Evolutionary conservation across 2,113 vertebrate genomes (phyloP), one percentile per base, ranked within the genome.

Genomic region (Corythaixoides concolor): DNA sequence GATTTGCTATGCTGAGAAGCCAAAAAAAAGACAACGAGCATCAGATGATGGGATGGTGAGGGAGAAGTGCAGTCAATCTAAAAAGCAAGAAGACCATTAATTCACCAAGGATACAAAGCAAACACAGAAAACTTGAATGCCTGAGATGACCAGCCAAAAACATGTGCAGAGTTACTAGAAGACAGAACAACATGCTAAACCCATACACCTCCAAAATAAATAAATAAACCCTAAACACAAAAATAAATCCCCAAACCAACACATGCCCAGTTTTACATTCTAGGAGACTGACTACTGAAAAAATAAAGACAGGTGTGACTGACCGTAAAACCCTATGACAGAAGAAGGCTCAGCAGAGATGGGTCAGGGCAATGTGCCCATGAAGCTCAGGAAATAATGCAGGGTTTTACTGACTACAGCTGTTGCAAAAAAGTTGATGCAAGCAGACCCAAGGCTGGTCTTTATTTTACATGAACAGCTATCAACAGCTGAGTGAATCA

Each of bases 301-400:
- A 91, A 63, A 45, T 27, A 55, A 63, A 74, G 32, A 56, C 37
- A 53, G 6, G 15, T 70, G 26, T 41, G 24, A 63, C 41, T 77
- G 56, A 30, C 12, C 5, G 16, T 32, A 84, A 90, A 69, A 2
- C 11, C 11, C n/a, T 60, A 33, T 37, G 8, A 30, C 2, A 7
- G n/a, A 90, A 62, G 49, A 11, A 16, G 12, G 22, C 37, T 37
- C 77, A 52, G 32, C 59, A 15, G 37, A 62, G 55, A 41, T 15
- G 16, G 13, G 23, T 12, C 23, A 53, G 22, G 13, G 19, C 0
- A 1, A 39, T 5, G 4, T 37, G 15, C 11, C 15, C 4, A 3
- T 26, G 35, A 89, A 52, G 16, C 60, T 43, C 33, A 53, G 15
- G 37, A 22, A 67, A 37, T 15, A 59, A 47, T 28, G 47, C 16